Evolutionary conservation across 1,140 invertebrate species (phyloP), one percentile per base, ranked within the genome.

Genomic region (Heliconius nattereri): DNA sequence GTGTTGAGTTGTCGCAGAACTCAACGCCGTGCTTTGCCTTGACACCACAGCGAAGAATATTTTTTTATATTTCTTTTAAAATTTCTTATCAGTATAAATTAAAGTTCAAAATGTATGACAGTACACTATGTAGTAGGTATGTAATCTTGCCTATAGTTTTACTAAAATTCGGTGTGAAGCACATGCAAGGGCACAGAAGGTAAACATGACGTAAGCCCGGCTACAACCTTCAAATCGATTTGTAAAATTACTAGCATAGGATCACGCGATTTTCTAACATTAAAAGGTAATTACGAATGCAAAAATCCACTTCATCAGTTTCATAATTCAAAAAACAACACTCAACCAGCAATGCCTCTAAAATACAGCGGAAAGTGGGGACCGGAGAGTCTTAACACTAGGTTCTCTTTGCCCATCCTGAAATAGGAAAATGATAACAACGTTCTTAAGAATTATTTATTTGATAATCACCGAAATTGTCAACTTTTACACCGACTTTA

Each of bases 181-280:
- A n/a, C 29, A 73, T 75, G 80, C 87, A 88, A 89, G 88, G 87
- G 85, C 87, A 84, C 74, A 77, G 76, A 79, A 78, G 73, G 83
- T 85, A 86, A 88, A 85, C 79, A 89, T 90, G 89, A 89, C 89
- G 90, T 81, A 90, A 92, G 79, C 78, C 60, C 60, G 26, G 75
- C 77, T 81, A 86, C 87, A 88, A 90, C 87, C 88, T 91, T 85
- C 82, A 84, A 87, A 90, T 90, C 83, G 90, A 92, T 91, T 90
- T 90, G 83, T 83, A 82, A 83, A 85, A 89, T 85, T 86, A 86
- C 77, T 81, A 81, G 77, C 82, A 84, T 81, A 81, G 83, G 82
- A 86, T 89, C 89, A 92, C 89, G 90, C 89, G 83, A 91, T 81
- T 83, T 79, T 49, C 74, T 82, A 73, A 35, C 73, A 78, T 23